phyloP scores from a whole-genome alignment of 2,888 invertebrate genomes.

The Morpho helenor region DNA sequence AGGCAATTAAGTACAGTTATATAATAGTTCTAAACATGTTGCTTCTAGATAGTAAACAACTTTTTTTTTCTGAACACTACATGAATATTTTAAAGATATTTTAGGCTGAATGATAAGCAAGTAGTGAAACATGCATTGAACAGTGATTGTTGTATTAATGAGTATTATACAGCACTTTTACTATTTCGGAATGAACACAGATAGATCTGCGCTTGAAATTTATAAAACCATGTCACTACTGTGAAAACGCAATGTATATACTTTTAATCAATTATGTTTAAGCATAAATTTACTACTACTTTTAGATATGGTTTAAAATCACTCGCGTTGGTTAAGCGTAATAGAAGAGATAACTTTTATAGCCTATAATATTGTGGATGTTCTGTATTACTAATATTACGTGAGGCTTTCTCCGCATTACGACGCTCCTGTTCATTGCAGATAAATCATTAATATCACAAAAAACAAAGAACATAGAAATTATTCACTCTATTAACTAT shows the following conservation, averaged over 20 bases:
- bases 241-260: slow-evolving; percentile 31
- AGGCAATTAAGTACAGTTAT: no score
- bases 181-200: slow-evolving; percentile 27
- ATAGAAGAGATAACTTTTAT: slow-evolving; percentile 31
- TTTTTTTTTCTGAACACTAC: no score
- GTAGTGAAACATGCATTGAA: slow-evolving; percentile 5
- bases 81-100: slow-evolving; percentile 1
- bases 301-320: slow-evolving; percentile 72
- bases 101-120: slow-evolving; percentile 21
- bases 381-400: slow-evolving; percentile 3
- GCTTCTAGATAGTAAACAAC: no score
- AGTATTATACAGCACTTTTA: slow-evolving; percentile 15
- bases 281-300: slow-evolving; percentile 49
- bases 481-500: slow-evolving; percentile 27
- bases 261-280: slow-evolving; percentile 32
- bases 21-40: no score
- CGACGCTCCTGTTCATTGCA: background rate
- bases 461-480: slow-evolving; percentile 17
- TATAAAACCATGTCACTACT: slow-evolving; percentile 25
- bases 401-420: background rate
- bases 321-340: slow-evolving; percentile 48
- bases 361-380: slow-evolving; percentile 10
- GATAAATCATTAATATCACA: slow-evolving; percentile 7
- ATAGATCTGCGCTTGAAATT: slow-evolving; percentile 23
- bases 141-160: slow-evolving; percentile 14